Conservation (phyloP, 2,888 invertebrate species). For the Gandaritis pyraliata region DNA sequence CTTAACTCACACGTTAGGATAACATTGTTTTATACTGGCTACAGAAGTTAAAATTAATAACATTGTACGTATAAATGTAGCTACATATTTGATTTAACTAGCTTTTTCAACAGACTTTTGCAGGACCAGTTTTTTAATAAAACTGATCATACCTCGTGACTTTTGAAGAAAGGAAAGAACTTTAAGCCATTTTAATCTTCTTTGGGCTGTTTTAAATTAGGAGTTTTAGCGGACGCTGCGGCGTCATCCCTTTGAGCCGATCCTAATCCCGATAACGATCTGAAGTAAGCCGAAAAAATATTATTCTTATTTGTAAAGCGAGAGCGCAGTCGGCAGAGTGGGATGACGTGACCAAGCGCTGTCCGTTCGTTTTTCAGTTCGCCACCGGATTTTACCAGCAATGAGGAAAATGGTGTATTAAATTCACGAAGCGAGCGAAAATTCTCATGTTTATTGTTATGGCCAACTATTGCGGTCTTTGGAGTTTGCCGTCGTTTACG, state of each 20-base stretch:
- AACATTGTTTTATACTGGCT: constrained; percentile 34
- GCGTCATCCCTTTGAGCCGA: constrained; percentile 46
- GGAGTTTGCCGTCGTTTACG: constrained; percentile 30
- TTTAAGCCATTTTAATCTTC: constrained; percentile 27
- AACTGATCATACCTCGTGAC: constrained; percentile 7
- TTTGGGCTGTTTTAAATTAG: constrained; percentile 37
- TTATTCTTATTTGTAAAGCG: constrained; percentile 51
- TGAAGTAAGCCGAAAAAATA: constrained; percentile 48
- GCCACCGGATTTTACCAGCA: constrained; percentile 39
- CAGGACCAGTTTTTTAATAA: constrained; percentile 4
- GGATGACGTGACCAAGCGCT: constrained; percentile 50
- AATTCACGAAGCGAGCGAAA: constrained; percentile 40
- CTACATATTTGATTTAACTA: too few species aligned
- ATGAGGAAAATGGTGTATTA: constrained; percentile 45
- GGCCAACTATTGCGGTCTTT: constrained; percentile 34
- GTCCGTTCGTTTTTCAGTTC: constrained; percentile 50
- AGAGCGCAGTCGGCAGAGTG: constrained; percentile 35
- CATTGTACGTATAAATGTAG: neutral
- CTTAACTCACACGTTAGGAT: constrained; percentile 38
- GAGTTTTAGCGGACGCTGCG: constrained; percentile 34
- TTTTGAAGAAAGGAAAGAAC: constrained; percentile 23
- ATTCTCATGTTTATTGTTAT: constrained; percentile 42
- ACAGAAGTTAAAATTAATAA: neutral
- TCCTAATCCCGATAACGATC: constrained; percentile 49
- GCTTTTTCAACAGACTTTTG: neutral